phyloP scores from a whole-genome alignment of 1,140 invertebrate species.

The Zophobas atratus region DNA sequence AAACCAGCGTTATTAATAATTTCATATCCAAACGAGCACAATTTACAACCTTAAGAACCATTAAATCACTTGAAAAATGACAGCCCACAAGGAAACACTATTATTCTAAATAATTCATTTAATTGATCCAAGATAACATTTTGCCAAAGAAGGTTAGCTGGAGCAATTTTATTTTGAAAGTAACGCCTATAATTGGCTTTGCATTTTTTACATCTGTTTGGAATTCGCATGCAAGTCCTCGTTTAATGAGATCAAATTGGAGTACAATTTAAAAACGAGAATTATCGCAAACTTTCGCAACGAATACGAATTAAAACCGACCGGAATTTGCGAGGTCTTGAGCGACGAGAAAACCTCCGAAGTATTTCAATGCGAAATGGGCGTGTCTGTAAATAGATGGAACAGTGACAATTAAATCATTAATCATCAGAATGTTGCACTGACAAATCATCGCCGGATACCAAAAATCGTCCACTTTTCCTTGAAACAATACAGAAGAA shows the following conservation, averaged over 20 bases:
- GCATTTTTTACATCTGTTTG: not conserved
- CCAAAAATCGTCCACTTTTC: conserved; percentile 14
- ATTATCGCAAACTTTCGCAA: too few species aligned
- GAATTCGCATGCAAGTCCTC: not conserved
- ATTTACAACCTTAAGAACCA: too few species aligned
- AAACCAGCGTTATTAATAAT: too few species aligned
- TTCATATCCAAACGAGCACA: too few species aligned
- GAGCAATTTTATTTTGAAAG: conserved; percentile 1
- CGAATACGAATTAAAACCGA: too few species aligned
- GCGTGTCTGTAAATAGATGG: not conserved
- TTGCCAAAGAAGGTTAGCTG: not conserved
- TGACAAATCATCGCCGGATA: conserved; percentile 6
- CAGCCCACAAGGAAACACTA: not conserved
- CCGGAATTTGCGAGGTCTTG: not conserved
- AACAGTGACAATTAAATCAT: conserved; percentile 4
- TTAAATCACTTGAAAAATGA: not conserved
- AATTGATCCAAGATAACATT: conserved; percentile 5
- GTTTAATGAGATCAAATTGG: not conserved
- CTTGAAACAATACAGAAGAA: conserved; percentile 8
- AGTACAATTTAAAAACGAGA: not conserved
- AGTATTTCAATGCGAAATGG: conserved; percentile 1
- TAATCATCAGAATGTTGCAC: not conserved
- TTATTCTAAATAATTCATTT: conserved; percentile 6
- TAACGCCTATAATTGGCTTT: not conserved
- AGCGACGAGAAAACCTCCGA: not conserved